Evolutionary conservation across 2,113 vertebrate genomes (phyloP).

Genomic region (Corvus hawaiiensis): DNA sequence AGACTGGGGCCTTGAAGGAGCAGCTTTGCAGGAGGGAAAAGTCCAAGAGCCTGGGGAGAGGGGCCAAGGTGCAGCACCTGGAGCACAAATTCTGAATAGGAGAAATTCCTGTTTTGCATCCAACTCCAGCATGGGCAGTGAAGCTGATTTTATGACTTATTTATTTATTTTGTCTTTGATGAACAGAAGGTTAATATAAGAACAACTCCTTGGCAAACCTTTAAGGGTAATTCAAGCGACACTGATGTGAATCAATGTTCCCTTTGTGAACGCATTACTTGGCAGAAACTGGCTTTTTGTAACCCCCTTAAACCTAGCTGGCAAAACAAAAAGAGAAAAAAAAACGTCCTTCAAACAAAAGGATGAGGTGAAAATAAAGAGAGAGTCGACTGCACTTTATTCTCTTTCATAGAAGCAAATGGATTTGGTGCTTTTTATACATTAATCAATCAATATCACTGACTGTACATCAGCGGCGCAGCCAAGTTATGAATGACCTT

Average conservation of each 20-base stretch:
- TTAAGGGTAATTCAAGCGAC: conserved; percentile 94
- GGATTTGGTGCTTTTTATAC: conserved; percentile 99
- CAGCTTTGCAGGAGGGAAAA: neutral
- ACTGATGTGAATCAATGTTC: conserved; percentile 95
- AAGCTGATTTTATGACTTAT: conserved; percentile 68
- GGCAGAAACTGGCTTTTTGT: conserved; percentile 95
- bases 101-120: conserved; percentile 50
- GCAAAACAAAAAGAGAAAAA: conserved; percentile 80
- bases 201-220: conserved; percentile 90
- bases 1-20: neutral
- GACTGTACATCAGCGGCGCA: conserved; percentile 94
- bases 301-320: conserved; percentile 88
- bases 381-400: conserved; percentile 85
- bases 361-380: conserved; percentile 95
- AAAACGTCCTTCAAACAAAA: conserved; percentile 91
- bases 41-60: neutral
- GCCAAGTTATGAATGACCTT: conserved; percentile 99
- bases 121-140: neutral
- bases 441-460: conserved; percentile 99
- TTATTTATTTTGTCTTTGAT: conserved; percentile 68
- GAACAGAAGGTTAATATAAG: conserved; percentile 86
- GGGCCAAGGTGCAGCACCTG: neutral
- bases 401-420: conserved; percentile 97
- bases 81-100: neutral
- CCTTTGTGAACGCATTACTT: conserved; percentile 94